Percentiles rank a stretch among this genome's conserved stretches.
phyloP scores from a whole-genome alignment of 2,797 vertebrate genomes.

The Microctenopoma lineatum region DNA sequence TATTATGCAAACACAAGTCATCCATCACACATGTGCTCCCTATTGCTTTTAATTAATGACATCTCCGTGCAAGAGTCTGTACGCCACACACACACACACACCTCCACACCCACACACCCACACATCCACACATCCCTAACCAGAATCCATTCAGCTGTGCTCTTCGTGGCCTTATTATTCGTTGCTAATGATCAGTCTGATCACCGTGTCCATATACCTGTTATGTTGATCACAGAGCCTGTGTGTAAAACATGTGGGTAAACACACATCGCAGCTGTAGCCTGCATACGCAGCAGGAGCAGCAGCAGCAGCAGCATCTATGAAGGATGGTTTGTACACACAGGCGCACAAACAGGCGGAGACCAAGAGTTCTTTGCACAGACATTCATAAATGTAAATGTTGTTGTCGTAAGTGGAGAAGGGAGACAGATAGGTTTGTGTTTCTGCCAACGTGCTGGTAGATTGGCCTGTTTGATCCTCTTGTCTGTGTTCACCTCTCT shows the following conservation, averaged over 20 bases:
- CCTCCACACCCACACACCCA: conserved; percentile 26
- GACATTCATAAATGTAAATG: conserved; percentile 77
- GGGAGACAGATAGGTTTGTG: conserved; percentile 70
- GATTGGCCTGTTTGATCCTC: conserved; percentile 67
- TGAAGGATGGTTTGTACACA: conserved; percentile 56
- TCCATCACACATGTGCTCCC: conserved; percentile 78
- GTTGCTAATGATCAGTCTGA: conserved; percentile 66
- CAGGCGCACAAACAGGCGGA: conserved; percentile 14
- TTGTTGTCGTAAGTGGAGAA: conserved; percentile 66
- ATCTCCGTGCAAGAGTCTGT: conserved; percentile 48
- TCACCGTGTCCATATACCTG: conserved; percentile 45
- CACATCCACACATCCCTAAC: conserved; percentile 28
- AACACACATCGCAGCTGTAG: conserved; percentile 16
- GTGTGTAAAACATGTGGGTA: conserved; percentile 17
- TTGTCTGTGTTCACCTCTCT: conserved; percentile 18
- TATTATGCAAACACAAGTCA: conserved; percentile 72
- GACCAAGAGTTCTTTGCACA: conserved; percentile 60
- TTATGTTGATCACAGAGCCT: conserved; percentile 44
- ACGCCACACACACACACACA: conserved; percentile 39
- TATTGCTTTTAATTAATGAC: conserved; percentile 81
- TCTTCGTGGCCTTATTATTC: conserved; percentile 62
- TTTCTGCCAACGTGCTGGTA: conserved; percentile 59
- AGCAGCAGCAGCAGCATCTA: conserved; percentile 1
- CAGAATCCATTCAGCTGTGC: conserved; percentile 34
- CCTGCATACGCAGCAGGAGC: conserved; percentile 15